Conservation (phyloP, 2,113 vertebrate genomes). For the Cyprinodon tularosa region DNA sequence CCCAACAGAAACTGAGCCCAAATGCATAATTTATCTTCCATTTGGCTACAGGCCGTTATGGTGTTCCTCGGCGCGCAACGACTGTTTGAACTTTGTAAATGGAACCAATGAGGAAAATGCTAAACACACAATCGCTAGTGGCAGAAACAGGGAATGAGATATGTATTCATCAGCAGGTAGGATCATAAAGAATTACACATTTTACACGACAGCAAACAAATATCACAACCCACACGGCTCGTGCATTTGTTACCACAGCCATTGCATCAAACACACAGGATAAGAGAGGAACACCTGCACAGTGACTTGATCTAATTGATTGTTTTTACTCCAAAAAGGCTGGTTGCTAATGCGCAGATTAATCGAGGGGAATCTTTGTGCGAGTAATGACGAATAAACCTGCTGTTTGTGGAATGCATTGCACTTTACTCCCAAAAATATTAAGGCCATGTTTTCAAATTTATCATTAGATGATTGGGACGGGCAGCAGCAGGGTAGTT, state of each 20-base stretch:
- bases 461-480: slow-evolving; percentile 49
- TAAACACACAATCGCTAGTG: slow-evolving; percentile 20
- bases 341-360: slow-evolving; percentile 48
- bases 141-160: slow-evolving; percentile 21
- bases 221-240: slow-evolving; percentile 36
- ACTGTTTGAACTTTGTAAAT: slow-evolving; percentile 55
- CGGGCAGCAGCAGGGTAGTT: slow-evolving; percentile 56
- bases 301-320: slow-evolving; percentile 65
- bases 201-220: slow-evolving; percentile 43
- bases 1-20: slow-evolving; percentile 33
- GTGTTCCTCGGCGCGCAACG: slow-evolving; percentile 44
- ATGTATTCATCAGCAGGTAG: slow-evolving; percentile 39
- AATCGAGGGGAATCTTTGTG: slow-evolving; percentile 54
- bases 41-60: slow-evolving; percentile 50
- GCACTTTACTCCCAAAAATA: slow-evolving; percentile 39
- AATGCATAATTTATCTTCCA: slow-evolving; percentile 60
- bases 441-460: slow-evolving; percentile 51
- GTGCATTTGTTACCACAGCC: slow-evolving; percentile 52
- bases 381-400: slow-evolving; percentile 53
- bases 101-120: slow-evolving; percentile 44
- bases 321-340: slow-evolving; percentile 40
- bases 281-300: slow-evolving; percentile 73
- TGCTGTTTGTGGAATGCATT: slow-evolving; percentile 46
- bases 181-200: slow-evolving; percentile 33
- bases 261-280: slow-evolving; percentile 69